These are phyloP conservation scores for Cynaeus angustus DNA, from an alignment of 2,888 invertebrate species.

Conservation along the genomic window DNA sequence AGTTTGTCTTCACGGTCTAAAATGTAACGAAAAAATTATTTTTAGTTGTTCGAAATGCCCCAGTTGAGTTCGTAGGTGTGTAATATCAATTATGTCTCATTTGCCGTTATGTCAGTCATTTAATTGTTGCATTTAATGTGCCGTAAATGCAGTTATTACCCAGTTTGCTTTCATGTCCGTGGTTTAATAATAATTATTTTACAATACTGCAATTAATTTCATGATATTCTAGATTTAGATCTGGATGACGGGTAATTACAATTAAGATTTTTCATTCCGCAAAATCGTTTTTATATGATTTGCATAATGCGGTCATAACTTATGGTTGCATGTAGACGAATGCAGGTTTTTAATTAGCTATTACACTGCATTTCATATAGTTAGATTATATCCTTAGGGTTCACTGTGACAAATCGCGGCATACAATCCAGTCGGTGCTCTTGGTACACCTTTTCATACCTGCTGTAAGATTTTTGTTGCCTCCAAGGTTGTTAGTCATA, in stretches of 20 bases:
- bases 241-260: background rate
- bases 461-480: constrained; percentile 52
- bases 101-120: constrained; percentile 22
- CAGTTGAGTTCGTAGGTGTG: background rate
- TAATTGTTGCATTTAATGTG: constrained; percentile 36
- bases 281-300: constrained; percentile 5
- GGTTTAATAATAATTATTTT: constrained; percentile 30
- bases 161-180: constrained; percentile 30
- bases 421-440: constrained; percentile 17
- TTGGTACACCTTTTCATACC: constrained; percentile 50
- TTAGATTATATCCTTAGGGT: constrained; percentile 14
- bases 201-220: constrained; percentile 17
- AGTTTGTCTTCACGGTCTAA: background rate
- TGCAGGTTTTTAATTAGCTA: constrained; percentile 21
- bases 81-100: constrained; percentile 18
- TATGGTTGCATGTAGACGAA: constrained; percentile 1
- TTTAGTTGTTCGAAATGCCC: constrained; percentile 1
- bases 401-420: constrained; percentile 15
- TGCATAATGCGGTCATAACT: background rate
- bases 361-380: background rate
- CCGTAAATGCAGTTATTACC: constrained; percentile 36
- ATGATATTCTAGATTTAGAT: background rate
- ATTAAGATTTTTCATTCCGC: background rate
- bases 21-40: background rate
- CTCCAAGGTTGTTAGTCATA: constrained; percentile 54